These are phyloP conservation scores for Drosophila tripunctata DNA, from an alignment of 2,888 invertebrate species.

Conservation along the genomic window DNA sequence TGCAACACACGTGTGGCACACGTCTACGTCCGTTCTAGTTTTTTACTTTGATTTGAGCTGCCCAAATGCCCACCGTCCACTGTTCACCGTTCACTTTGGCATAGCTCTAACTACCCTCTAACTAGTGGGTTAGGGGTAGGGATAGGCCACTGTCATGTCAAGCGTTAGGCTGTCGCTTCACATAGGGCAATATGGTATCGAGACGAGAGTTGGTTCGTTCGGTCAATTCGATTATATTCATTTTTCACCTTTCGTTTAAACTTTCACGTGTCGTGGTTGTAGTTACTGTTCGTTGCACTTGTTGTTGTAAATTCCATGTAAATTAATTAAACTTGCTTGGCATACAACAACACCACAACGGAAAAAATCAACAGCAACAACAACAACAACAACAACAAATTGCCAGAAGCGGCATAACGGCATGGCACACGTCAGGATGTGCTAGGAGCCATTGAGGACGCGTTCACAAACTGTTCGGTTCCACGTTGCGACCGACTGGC, in stretches of 20 bases:
- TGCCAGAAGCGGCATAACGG: conserved; percentile 61
- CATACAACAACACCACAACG: no score
- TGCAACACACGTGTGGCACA: conserved; percentile 64
- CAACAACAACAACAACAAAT: conserved; percentile 48
- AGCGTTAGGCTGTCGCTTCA: conserved; percentile 40
- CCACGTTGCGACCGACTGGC: conserved; percentile 40
- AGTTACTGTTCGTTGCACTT: conserved; percentile 46
- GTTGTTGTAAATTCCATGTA: conserved; percentile 78
- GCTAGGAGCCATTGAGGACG: conserved; percentile 31
- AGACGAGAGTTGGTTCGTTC: conserved; percentile 40
- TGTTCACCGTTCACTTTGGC: conserved; percentile 24
- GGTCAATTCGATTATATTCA: conserved; percentile 79
- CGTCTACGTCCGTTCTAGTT: conserved; percentile 38
- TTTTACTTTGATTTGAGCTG: conserved; percentile 5
- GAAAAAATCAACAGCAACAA: conserved; percentile 44
- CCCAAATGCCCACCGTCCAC: no score
- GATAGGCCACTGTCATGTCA: conserved; percentile 50
- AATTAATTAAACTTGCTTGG: conserved; percentile 80
- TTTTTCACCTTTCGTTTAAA: conserved; percentile 79
- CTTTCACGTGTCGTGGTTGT: conserved; percentile 70
- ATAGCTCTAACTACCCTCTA: not conserved
- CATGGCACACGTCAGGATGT: conserved; percentile 39
- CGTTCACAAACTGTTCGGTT: conserved; percentile 11
- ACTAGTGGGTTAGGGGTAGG: conserved; percentile 9
- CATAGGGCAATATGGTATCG: conserved; percentile 36